Conservation (phyloP, 2,888 invertebrate genomes). For the Notocelia uddmanniana region DNA sequence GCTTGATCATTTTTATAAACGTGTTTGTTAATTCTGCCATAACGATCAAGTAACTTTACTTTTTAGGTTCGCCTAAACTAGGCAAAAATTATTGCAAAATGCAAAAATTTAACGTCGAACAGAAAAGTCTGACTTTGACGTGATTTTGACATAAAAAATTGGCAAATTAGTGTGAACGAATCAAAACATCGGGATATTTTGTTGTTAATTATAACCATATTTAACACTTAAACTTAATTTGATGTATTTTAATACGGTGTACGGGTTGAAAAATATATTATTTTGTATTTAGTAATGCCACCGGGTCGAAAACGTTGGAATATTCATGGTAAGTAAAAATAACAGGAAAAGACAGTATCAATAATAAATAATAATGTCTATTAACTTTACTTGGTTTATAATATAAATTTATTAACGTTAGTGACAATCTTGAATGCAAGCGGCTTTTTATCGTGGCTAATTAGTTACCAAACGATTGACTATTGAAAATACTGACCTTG, state of each 20-base stretch:
- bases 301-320: slow-evolving; percentile 92
- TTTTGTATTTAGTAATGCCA: slow-evolving; percentile 63
- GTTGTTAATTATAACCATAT: slow-evolving; percentile 1
- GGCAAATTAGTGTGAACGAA: slow-evolving; percentile 11
- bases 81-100: slow-evolving; percentile 12
- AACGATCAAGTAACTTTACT: neutral
- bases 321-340: slow-evolving; percentile 87
- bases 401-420: neutral
- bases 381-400: neutral
- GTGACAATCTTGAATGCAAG: neutral
- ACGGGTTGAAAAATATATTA: slow-evolving; percentile 44
- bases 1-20: neutral
- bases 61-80: neutral
- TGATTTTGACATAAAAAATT: slow-evolving; percentile 39
- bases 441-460: neutral
- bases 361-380: neutral
- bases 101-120: slow-evolving; percentile 39
- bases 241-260: slow-evolving; percentile 37
- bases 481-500: slow-evolving; percentile 42
- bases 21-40: neutral
- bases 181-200: slow-evolving; percentile 34
- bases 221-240: slow-evolving; percentile 22
- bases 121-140: slow-evolving; percentile 42
- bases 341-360: neutral
- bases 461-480: neutral